phyloP scores from a whole-genome alignment of 1,140 invertebrate genomes.

The Drosophila jambulina region DNA sequence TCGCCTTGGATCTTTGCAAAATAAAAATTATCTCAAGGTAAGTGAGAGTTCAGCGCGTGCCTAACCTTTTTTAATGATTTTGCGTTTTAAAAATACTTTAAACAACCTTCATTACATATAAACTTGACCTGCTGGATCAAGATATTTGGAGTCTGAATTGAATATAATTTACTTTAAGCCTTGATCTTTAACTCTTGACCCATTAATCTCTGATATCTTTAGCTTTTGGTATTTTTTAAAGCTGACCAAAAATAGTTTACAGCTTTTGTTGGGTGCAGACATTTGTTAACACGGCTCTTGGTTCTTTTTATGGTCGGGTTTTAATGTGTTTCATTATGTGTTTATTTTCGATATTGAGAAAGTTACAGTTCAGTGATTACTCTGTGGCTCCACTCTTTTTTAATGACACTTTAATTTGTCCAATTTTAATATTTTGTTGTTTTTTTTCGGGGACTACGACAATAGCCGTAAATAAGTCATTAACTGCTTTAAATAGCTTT shows the following conservation, averaged over 20 bases:
- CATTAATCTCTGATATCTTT: conserved; percentile 5
- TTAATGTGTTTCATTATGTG: conserved; percentile 39
- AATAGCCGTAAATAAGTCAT: conserved; percentile 74
- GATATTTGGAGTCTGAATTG: conserved; percentile 1
- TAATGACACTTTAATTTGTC: conserved; percentile 78
- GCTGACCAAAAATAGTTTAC: conserved; percentile 5
- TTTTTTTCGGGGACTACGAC: conserved; percentile 31
- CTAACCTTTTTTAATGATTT: conserved; percentile 39
- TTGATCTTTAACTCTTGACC: conserved; percentile 15
- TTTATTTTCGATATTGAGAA: conserved; percentile 19
- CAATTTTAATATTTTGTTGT: conserved; percentile 37
- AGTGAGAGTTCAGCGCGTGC: conserved; percentile 27
- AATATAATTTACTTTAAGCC: neutral
- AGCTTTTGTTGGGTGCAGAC: conserved; percentile 11
- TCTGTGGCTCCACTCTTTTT: conserved; percentile 25
- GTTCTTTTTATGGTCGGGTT: conserved; percentile 49
- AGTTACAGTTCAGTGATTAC: conserved; percentile 41
- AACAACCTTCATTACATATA: conserved; percentile 33
- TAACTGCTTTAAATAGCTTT: conserved; percentile 77
- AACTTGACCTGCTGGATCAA: conserved; percentile 35
- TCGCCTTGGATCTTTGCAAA: conserved; percentile 11
- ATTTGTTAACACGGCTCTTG: conserved; percentile 33
- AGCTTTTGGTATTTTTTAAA: neutral
- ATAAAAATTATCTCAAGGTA: conserved; percentile 26
- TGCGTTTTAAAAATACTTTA: conserved; percentile 25